Conservation (phyloP, 2,888 invertebrate species). For the Pseudococcus jackbeardsleyi region DNA sequence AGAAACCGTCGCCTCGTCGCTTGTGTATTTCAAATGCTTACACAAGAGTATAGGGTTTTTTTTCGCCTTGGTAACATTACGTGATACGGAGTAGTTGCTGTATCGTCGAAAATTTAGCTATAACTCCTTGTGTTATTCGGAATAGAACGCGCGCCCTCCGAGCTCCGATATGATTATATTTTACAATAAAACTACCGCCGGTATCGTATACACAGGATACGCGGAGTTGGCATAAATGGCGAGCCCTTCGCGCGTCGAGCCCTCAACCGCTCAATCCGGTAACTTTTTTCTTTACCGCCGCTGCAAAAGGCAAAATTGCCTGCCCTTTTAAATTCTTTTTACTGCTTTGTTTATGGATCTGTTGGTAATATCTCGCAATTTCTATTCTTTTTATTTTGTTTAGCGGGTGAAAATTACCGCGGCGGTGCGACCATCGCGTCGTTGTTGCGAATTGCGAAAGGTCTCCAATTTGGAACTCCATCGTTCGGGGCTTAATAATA, state of each 20-base stretch:
- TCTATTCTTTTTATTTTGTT: slow-evolving; percentile 32
- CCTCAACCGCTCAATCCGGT: slow-evolving; percentile 27
- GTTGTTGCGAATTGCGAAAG: slow-evolving; percentile 9
- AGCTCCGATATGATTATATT: slow-evolving; percentile 40
- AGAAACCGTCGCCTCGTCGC: background rate
- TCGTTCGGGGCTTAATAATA: slow-evolving; percentile 54
- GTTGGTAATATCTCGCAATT: slow-evolving; percentile 54
- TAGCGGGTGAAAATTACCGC: slow-evolving; percentile 52
- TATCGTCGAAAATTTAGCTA: slow-evolving; percentile 6
- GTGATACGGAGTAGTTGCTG: slow-evolving; percentile 2
- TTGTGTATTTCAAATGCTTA: background rate
- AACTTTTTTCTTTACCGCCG: slow-evolving; percentile 4
- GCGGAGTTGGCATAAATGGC: slow-evolving; percentile 15
- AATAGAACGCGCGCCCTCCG: slow-evolving; percentile 2
- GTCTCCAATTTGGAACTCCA: slow-evolving; percentile 57
- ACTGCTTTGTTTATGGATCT: slow-evolving; percentile 58
- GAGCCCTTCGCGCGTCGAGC: background rate
- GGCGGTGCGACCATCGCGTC: background rate
- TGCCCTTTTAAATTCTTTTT: slow-evolving; percentile 60
- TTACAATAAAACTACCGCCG: slow-evolving; percentile 33
- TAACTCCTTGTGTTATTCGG: slow-evolving; percentile 11
- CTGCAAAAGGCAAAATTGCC: slow-evolving; percentile 29
- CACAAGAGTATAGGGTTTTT: background rate
- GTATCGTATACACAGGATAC: background rate
- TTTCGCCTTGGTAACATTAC: background rate